Evolutionary conservation across 2,888 invertebrate genomes (phyloP).

Genomic region (Temnothorax unifasciatus): DNA sequence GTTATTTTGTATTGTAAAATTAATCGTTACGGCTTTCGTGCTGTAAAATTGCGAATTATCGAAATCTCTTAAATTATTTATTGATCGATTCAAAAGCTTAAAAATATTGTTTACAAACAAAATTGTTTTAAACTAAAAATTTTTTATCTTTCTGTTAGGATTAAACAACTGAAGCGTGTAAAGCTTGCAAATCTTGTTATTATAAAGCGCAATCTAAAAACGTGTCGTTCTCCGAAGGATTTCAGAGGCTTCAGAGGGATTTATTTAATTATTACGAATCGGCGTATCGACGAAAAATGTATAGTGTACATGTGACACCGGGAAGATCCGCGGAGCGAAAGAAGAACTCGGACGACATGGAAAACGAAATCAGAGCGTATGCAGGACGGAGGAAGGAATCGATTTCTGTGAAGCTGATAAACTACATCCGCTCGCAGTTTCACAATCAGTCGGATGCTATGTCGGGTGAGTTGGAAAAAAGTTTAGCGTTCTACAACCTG

Average conservation of each 20-base stretch:
- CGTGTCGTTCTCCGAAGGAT: neutral
- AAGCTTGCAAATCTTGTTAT: neutral
- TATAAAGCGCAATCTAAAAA: neutral
- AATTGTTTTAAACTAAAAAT: neutral
- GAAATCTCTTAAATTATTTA: neutral
- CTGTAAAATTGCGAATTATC: neutral
- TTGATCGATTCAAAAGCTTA: neutral
- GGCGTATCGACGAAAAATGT: constrained; percentile 75
- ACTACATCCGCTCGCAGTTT: constrained; percentile 82
- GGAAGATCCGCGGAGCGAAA: constrained; percentile 78
- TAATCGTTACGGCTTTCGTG: neutral
- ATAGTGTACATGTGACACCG: constrained; percentile 82
- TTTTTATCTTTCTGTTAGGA: neutral
- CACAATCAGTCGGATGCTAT: constrained; percentile 71
- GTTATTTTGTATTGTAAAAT: neutral
- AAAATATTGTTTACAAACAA: neutral
- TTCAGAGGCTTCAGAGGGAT: neutral
- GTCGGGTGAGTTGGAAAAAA: constrained; percentile 75
- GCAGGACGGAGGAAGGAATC: constrained; percentile 79
- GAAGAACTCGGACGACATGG: constrained; percentile 76
- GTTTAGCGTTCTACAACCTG: neutral
- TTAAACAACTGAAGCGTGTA: neutral
- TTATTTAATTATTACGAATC: constrained; percentile 6
- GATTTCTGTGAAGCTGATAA: constrained; percentile 80
- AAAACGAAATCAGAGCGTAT: constrained; percentile 78